Evolutionary conservation across 30 jellyfish, hydroid and myxozoan species (phyloP).

Genomic region (Turritopsis dohrnii): DNA sequence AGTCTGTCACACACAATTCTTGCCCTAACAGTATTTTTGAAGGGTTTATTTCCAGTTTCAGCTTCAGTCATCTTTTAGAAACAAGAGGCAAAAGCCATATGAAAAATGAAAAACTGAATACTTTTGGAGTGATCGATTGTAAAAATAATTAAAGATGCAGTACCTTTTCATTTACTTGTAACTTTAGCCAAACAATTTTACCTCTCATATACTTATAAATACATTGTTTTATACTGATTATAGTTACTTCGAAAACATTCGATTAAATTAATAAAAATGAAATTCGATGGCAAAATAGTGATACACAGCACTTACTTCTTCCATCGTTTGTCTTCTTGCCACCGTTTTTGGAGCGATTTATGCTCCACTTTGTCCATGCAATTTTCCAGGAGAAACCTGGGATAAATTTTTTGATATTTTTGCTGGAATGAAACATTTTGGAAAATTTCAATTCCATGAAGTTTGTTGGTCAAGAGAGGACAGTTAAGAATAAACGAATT

Average conservation of each 20-base stretch:
- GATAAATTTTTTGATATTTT: neutral
- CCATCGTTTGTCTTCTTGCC: neutral
- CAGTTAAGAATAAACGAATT: neutral
- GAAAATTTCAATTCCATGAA: slow-evolving; percentile 14
- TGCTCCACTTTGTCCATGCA: neutral
- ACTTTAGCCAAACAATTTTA: neutral
- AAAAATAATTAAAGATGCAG: no score
- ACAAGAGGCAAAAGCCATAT: no score
- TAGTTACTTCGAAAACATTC: neutral
- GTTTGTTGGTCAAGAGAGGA: slow-evolving; percentile 17
- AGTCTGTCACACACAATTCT: neutral
- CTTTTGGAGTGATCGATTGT: no score
- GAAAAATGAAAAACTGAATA: neutral
- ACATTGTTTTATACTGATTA: neutral
- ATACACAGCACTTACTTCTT: neutral
- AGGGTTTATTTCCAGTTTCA: neutral
- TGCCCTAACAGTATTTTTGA: neutral
- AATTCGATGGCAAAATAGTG: neutral
- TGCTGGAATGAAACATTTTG: slow-evolving; percentile 8
- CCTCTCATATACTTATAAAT: neutral
- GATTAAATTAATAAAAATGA: neutral
- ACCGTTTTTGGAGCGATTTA: neutral
- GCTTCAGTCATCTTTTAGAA: no score
- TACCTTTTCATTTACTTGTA: neutral
- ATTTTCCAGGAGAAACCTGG: neutral